These are phyloP conservation scores for Macheiramphus alcinus DNA, from an alignment of 2,113 vertebrate species.

Conservation along the genomic window DNA sequence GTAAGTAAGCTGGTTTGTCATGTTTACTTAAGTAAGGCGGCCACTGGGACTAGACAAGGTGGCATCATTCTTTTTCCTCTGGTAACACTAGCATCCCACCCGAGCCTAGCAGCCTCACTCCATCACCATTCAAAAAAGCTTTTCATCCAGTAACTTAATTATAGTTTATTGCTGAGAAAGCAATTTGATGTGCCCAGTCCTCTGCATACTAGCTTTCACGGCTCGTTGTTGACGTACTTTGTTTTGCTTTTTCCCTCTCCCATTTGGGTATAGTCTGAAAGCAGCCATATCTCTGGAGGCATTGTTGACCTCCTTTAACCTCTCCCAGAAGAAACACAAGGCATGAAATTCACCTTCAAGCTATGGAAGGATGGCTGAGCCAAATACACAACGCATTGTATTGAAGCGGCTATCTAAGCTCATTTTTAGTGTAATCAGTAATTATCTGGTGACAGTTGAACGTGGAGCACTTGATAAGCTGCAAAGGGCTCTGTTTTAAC, in stretches of 20 bases:
- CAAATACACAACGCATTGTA: fast-evolving
- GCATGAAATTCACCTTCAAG: not conserved
- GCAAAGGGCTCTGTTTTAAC: not conserved
- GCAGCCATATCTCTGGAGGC: not conserved
- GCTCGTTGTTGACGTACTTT: not conserved
- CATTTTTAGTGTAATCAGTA: not conserved
- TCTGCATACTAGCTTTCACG: not conserved
- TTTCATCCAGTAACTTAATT: not conserved
- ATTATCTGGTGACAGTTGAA: not conserved
- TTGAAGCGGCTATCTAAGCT: not conserved
- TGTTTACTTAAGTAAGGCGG: not conserved
- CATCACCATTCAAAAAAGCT: not conserved
- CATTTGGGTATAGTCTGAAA: not conserved
- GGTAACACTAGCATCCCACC: not conserved
- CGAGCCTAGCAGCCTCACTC: not conserved
- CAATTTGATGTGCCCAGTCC: not conserved
- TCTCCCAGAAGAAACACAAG: not conserved
- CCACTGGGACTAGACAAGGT: not conserved
- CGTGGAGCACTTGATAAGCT: not conserved
- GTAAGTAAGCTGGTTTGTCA: conserved; percentile 75
- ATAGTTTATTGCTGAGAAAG: not conserved
- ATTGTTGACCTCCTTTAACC: not conserved
- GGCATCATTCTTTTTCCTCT: not conserved
- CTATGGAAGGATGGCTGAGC: not conserved
- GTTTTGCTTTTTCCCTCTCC: not conserved